These are phyloP conservation scores for Atopsyche davidsoni DNA, from an alignment of 1,140 invertebrate species.

Conservation along the genomic window DNA sequence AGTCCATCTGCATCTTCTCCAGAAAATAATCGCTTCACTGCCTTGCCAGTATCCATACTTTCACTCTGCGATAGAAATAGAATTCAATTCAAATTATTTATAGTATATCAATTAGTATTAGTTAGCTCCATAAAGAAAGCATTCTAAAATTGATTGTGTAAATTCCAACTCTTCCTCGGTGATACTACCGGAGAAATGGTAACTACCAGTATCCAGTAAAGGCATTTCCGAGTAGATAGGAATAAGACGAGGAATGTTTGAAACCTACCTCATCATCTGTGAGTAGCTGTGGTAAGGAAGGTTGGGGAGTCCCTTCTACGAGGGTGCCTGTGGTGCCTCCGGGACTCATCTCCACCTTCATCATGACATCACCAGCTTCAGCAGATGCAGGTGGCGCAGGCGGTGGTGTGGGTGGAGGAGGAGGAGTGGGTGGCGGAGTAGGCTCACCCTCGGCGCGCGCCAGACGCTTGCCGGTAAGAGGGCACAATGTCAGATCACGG, in stretches of 20 bases:
- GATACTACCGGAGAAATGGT: no score
- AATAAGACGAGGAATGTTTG: conserved; percentile 5
- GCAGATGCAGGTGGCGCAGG: conserved; percentile 31
- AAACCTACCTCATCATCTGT: conserved; percentile 44
- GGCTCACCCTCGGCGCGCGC: conserved; percentile 61
- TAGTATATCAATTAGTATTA: no score
- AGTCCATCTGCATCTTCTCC: conserved; percentile 37
- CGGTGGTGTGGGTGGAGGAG: conserved; percentile 36
- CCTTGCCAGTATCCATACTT: conserved; percentile 41
- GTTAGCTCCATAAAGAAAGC: no score
- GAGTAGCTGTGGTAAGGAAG: conserved; percentile 43
- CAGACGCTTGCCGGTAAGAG: conserved; percentile 61
- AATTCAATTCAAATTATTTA: no score
- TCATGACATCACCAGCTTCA: conserved; percentile 23
- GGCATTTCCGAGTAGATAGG: background rate
- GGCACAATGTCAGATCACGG: conserved; percentile 61
- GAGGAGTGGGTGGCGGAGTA: conserved; percentile 44
- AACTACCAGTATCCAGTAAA: no score
- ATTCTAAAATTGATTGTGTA: no score
- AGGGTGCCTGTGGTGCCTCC: conserved; percentile 59
- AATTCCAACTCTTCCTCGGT: no score
- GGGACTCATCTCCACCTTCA: conserved; percentile 59
- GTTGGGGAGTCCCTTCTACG: conserved; percentile 46
- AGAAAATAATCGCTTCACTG: conserved; percentile 42
- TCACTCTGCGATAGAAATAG: conserved; percentile 38